Evolutionary conservation across 2,113 vertebrate species (phyloP).

Genomic region (Herpetotheres cachinnans): DNA sequence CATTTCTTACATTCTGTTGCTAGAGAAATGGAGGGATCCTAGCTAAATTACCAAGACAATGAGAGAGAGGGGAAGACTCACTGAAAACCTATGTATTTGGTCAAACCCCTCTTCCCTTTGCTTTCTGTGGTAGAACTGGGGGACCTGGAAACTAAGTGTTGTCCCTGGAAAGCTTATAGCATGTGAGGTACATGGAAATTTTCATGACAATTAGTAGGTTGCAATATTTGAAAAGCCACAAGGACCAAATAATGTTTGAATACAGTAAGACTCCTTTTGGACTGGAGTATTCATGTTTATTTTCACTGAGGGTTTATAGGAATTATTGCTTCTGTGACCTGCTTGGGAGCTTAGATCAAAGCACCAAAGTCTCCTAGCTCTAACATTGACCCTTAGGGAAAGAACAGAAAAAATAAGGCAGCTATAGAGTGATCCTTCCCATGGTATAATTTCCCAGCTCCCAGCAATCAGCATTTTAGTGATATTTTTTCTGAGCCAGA

Average conservation of each 20-base stretch:
- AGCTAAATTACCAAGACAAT: not conserved
- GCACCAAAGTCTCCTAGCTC: constrained; percentile 20
- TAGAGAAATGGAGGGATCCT: not conserved
- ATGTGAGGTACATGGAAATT: not conserved
- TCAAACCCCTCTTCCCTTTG: not conserved
- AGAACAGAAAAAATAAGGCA: constrained; percentile 5
- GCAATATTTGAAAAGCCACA: not conserved
- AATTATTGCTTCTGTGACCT: constrained; percentile 28
- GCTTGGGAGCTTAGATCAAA: constrained; percentile 49
- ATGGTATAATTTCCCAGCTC: constrained; percentile 46
- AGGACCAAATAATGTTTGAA: not conserved
- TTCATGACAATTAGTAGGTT: not conserved
- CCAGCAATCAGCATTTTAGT: constrained; percentile 30
- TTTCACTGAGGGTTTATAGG: constrained; percentile 4
- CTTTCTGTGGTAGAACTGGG: not conserved
- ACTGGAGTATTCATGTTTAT: constrained; percentile 1
- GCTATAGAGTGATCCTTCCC: constrained; percentile 21
- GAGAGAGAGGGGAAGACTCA: not conserved
- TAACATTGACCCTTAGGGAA: constrained; percentile 41
- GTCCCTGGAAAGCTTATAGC: not conserved
- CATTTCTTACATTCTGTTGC: not conserved
- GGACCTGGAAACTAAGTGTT: not conserved
- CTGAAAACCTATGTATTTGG: not conserved
- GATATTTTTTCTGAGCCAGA: constrained; percentile 4
- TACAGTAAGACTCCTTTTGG: not conserved